Percentiles rank a stretch among this genome's conserved stretches.
Conservation (phyloP, 1,140 invertebrate species). For the Elysia chlorotica region DNA sequence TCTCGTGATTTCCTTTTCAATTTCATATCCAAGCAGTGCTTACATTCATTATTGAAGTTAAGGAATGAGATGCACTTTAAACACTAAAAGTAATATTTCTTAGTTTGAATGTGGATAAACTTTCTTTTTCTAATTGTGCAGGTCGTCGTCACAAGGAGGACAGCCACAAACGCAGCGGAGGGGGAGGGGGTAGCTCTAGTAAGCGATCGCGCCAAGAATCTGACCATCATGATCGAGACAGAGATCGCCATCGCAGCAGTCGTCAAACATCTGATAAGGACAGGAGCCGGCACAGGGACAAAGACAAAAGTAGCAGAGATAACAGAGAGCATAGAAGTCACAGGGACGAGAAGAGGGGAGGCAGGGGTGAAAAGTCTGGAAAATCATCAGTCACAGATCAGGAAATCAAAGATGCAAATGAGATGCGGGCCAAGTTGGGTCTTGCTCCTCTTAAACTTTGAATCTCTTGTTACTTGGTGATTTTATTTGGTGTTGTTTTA, state of each 20-base stretch:
- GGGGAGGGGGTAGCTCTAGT: too few relatives aligned
- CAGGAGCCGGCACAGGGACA: conserved; percentile 23
- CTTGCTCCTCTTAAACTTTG: conserved; percentile 62
- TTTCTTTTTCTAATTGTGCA: too few relatives aligned
- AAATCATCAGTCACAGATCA: conserved; percentile 38
- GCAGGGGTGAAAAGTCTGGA: conserved; percentile 8
- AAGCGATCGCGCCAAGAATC: background rate
- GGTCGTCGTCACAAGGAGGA: conserved; percentile 18
- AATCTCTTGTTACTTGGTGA: too few relatives aligned
- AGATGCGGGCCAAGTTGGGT: conserved; percentile 65
- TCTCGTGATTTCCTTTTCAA: too few relatives aligned
- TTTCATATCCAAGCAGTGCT: too few relatives aligned
- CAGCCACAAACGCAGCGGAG: conserved; percentile 18
- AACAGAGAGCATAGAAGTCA: conserved; percentile 26
- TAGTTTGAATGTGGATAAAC: too few relatives aligned
- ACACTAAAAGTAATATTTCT: too few relatives aligned
- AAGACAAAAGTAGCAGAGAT: conserved; percentile 27
- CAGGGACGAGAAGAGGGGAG: conserved; percentile 35
- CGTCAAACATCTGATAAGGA: conserved; percentile 28
- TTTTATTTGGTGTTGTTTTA: too few relatives aligned
- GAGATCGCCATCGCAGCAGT: conserved; percentile 25
- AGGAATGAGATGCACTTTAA: too few relatives aligned
- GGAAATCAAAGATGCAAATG: conserved; percentile 67
- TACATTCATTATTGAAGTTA: too few relatives aligned
- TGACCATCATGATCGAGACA: conserved; percentile 34